Evolutionary conservation across 1,140 invertebrate genomes (phyloP), one percentile per base, ranked within the genome.

Genomic region (Trichonephila clavata): DNA sequence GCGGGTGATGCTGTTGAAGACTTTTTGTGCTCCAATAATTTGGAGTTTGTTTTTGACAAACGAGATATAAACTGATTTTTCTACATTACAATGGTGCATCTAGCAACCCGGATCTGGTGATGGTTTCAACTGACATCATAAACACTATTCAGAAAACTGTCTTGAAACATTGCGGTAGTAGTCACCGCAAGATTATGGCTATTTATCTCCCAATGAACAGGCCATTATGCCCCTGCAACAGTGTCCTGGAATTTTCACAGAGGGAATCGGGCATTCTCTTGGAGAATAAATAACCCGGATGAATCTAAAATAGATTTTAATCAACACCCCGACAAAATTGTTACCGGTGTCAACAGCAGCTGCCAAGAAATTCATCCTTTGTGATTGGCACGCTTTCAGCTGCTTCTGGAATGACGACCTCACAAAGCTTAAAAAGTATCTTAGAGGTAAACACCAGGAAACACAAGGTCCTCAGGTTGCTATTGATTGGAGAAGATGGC

Each of bases 161-260:
- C 2, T 27, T 83, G 14, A 71, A 91, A 57, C 50, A 81, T 63
- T 91, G 59, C 27, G 57, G 89, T 61, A 91, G 77, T 91, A 57
- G 59, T 2, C 89, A 83, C 21, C 50, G 60, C 10, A 83, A 50
- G 60, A 57, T 83, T 8, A 8, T 63, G 27, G 77, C 10, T 50
- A 83, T 63, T 43, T 1, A 39, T 10, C 20, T 61, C 61, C 80
- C 14, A 91, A 83, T 16, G 13, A 8, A 39, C 20, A 91, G 43
- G 7, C 10, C 7, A 18, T 61, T 20, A 32, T 57, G 21, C 10
- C 50, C 10, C 50, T 50, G 50, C 50, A 83, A 2, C 8, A 57
- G 57, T 91, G 27, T 91, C 89, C 24, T 91, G 59, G 77, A 91
- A 81, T 39, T 91, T 91, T 91, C 16, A 32, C 50, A 91, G 83